Conservation (phyloP, 2,888 invertebrate genomes). For the Linyphia triangularis region DNA sequence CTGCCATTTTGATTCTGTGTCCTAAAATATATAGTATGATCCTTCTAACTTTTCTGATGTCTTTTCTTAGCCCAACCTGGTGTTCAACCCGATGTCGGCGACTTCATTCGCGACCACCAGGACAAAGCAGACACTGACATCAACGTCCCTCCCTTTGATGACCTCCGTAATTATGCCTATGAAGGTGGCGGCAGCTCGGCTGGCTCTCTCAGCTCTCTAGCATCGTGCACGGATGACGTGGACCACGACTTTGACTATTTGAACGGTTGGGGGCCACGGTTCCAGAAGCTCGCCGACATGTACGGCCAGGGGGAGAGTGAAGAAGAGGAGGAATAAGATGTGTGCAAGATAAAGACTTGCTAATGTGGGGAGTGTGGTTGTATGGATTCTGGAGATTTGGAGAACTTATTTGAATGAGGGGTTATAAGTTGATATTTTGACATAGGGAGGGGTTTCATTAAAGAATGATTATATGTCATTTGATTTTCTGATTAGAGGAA, state of each 20-base stretch:
- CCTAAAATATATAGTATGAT: too few relatives aligned
- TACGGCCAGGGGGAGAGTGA: slow-evolving; percentile 94
- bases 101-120: slow-evolving; percentile 93
- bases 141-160: slow-evolving; percentile 94
- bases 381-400: too few relatives aligned
- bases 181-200: slow-evolving; percentile 97
- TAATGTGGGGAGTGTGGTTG: too few relatives aligned
- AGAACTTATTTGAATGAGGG: too few relatives aligned
- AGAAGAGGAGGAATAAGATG: slow-evolving; percentile 82
- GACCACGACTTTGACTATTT: slow-evolving; percentile 96
- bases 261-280: slow-evolving; percentile 96
- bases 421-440: too few relatives aligned
- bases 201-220: slow-evolving; percentile 94
- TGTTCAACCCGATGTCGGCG: slow-evolving; percentile 90
- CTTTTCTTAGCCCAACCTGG: slow-evolving; percentile 81
- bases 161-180: slow-evolving; percentile 97
- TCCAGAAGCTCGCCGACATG: slow-evolving; percentile 95
- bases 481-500: too few relatives aligned
- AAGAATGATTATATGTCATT: too few relatives aligned
- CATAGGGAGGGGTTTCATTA: too few relatives aligned
- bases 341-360: too few relatives aligned
- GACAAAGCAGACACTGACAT: slow-evolving; percentile 92
- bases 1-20: too few relatives aligned
- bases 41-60: too few relatives aligned
- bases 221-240: slow-evolving; percentile 94